phyloP scores from a whole-genome alignment of 2,113 vertebrate genomes.

The Tachysurus vachellii region DNA sequence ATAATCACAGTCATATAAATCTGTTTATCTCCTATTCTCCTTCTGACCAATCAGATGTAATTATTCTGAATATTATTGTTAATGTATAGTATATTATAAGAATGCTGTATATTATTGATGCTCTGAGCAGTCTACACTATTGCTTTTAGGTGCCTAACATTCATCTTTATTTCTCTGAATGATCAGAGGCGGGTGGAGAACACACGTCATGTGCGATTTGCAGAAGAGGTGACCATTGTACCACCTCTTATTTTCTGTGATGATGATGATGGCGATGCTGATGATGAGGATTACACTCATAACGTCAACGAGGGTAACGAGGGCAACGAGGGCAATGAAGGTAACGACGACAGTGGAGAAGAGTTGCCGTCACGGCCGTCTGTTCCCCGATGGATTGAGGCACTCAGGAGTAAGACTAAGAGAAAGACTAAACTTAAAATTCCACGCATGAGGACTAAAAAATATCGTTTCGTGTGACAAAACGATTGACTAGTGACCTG shows the following conservation, averaged over 20 bases:
- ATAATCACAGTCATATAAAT: neutral
- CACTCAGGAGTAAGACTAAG: conserved; percentile 63
- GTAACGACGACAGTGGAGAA: neutral
- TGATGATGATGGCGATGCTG: conserved; percentile 35
- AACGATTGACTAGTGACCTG: neutral
- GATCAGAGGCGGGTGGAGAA: conserved; percentile 69
- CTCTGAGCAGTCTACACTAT: neutral
- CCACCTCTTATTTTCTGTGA: conserved; percentile 51
- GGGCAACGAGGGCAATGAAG: neutral
- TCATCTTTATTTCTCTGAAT: neutral
- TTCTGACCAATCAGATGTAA: too few species aligned
- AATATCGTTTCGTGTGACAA: conserved; percentile 1
- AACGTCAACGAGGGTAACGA: neutral
- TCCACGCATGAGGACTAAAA: conserved; percentile 3
- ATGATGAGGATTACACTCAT: conserved; percentile 1
- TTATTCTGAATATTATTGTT: neutral
- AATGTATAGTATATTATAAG: too few species aligned
- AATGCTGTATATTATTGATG: neutral
- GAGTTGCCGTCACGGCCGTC: conserved; percentile 39
- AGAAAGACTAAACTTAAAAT: conserved; percentile 58
- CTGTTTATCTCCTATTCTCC: neutral
- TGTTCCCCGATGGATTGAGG: conserved; percentile 69
- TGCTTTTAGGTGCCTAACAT: neutral
- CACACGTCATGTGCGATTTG: conserved; percentile 66
- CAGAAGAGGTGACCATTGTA: conserved; percentile 64